These are phyloP conservation scores for Drosophila austrosaltans DNA, from an alignment of 2,888 invertebrate species.

Conservation along the genomic window DNA sequence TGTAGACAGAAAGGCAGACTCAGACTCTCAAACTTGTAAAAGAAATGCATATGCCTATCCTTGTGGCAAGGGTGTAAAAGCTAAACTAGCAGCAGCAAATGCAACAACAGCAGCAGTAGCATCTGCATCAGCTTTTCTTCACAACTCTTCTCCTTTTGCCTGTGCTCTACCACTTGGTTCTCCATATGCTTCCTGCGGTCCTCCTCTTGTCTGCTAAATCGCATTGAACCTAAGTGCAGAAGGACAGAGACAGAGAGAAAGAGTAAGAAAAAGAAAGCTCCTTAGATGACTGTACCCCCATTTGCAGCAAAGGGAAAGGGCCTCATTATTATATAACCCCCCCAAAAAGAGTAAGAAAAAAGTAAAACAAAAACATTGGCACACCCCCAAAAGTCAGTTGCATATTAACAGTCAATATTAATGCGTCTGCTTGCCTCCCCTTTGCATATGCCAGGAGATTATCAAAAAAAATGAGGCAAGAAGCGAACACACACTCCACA, in stretches of 20 bases:
- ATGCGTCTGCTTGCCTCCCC: slow-evolving; percentile 22
- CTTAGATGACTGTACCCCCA: slow-evolving; percentile 10
- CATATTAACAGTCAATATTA: slow-evolving; percentile 69
- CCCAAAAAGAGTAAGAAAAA: background rate
- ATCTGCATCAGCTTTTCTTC: too few species aligned
- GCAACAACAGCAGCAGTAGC: too few species aligned
- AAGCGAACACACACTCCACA: slow-evolving; percentile 8
- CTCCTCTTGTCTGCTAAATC: slow-evolving; percentile 47
- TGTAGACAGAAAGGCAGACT: too few species aligned
- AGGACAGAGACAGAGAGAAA: slow-evolving; percentile 37
- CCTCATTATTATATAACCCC: slow-evolving; percentile 16
- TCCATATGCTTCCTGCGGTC: slow-evolving; percentile 35
- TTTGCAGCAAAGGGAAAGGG: background rate
- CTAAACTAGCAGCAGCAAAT: too few species aligned
- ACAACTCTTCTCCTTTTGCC: slow-evolving; percentile 12
- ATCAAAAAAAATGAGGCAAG: slow-evolving; percentile 11
- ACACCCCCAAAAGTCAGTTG: slow-evolving; percentile 44
- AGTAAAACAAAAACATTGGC: background rate
- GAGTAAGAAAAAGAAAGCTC: slow-evolving; percentile 21
- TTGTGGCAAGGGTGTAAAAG: too few species aligned
- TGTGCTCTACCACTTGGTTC: slow-evolving; percentile 22
- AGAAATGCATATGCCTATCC: too few species aligned
- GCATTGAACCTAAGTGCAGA: slow-evolving; percentile 54
- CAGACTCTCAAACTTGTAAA: too few species aligned
- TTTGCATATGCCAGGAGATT: slow-evolving; percentile 11